Evolutionary conservation across 2,888 invertebrate species (phyloP), one percentile per base, ranked within the genome.

Genomic region (Lasioglossum villosulum): DNA sequence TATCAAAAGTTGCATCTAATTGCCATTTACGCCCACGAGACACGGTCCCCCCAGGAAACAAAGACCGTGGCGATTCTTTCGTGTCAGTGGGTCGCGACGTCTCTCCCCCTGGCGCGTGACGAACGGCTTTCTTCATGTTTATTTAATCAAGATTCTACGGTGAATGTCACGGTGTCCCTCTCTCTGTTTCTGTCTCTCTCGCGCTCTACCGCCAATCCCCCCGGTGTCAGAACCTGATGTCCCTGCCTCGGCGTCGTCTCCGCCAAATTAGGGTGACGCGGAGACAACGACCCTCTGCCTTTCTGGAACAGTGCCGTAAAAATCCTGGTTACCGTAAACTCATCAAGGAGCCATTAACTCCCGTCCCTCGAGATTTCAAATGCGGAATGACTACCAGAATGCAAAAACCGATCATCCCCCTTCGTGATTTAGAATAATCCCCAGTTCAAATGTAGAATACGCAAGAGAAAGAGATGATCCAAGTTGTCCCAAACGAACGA

Each of bases 111-210:
- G 75, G 81, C 77, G 77, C 82, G 83, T 85, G 85, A 92, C 90
- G 82, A 81, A 86, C 86, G 80, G 84, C 83, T 86, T 86, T 88
- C 90, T 91, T 91, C 88, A 88, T 91, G 91, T 91, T 91, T 91
- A 91, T 91, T 91, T 91, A 92, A 91, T 91, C 91, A 87, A 88
- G 87, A 86, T 87, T 88, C 92, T 80, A 80, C 85, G 90, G 76
- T 87, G 83, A 89, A 87, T 83, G 89, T 90, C 90, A 89, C 87
- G 86, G 75, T 78, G 80, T 86, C 79, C 59, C 56, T 82, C 45
- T 82, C 81, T 78, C 59, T 16, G 8, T 27, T 4, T 30, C 30
- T 30, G 16, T 63, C 30, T 63, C 16, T 16, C 63, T 27, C 2
- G 2, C 30, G 16, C 30, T 16, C 16, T 27, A 12, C 6, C 83